These are phyloP conservation scores for Trichogramma evanescens DNA, from an alignment of 2,888 invertebrate species.

Conservation along the genomic window DNA sequence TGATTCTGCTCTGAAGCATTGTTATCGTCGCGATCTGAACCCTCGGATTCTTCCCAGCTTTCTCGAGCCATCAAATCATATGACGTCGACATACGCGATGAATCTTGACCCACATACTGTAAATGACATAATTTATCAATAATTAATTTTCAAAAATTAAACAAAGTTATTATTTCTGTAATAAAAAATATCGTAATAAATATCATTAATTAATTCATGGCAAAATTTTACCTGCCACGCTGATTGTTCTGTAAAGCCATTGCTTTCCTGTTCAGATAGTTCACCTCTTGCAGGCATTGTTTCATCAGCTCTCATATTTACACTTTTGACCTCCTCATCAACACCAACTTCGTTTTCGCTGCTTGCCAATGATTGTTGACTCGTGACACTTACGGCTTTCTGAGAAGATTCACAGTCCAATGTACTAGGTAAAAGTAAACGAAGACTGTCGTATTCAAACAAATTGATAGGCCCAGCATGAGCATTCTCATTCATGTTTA, in stretches of 20 bases:
- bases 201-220: background rate
- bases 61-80: constrained; percentile 64
- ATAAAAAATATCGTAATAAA: background rate
- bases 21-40: constrained; percentile 53
- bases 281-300: constrained; percentile 83
- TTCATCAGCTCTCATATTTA: constrained; percentile 78
- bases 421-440: constrained; percentile 45
- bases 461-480: constrained; percentile 47
- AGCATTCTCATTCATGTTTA: constrained; percentile 44
- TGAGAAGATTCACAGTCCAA: constrained; percentile 46
- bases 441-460: constrained; percentile 51
- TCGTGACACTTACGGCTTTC: constrained; percentile 44
- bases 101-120: constrained; percentile 55
- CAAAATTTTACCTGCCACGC: constrained; percentile 61
- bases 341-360: constrained; percentile 42
- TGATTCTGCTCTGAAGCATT: constrained; percentile 22
- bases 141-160: background rate
- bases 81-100: constrained; percentile 51
- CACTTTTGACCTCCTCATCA: constrained; percentile 47
- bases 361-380: constrained; percentile 44
- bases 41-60: constrained; percentile 62
- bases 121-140: constrained; percentile 15
- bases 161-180: constrained; percentile 1
- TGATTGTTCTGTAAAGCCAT: constrained; percentile 70
- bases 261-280: constrained; percentile 79